These are phyloP conservation scores for Shargacucullia verbasci DNA, from an alignment of 2,888 invertebrate genomes.

Conservation along the genomic window DNA sequence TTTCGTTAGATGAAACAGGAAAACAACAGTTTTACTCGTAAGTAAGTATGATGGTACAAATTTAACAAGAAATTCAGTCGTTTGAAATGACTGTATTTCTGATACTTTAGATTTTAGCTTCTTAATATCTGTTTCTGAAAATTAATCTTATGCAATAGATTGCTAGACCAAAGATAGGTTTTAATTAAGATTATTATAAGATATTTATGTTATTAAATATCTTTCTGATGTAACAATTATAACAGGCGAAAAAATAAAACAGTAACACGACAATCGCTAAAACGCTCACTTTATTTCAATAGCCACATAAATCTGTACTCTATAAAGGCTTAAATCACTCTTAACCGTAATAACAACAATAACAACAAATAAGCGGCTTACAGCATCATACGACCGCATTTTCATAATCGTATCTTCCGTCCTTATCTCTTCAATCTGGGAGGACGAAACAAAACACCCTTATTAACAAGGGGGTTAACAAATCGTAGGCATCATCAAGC, in stretches of 20 bases:
- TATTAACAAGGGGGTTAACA: conserved; percentile 82
- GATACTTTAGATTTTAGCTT: too few relatives aligned
- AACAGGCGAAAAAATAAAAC: neutral
- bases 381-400: conserved; percentile 71
- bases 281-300: conserved; percentile 11
- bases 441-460: conserved; percentile 69
- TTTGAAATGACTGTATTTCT: too few relatives aligned
- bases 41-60: neutral
- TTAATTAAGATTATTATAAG: too few relatives aligned
- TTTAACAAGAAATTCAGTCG: neutral
- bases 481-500: conserved; percentile 83
- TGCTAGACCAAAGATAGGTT: too few relatives aligned
- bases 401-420: conserved; percentile 65
- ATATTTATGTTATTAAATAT: too few relatives aligned
- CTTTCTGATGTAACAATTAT: too few relatives aligned
- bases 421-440: conserved; percentile 48
- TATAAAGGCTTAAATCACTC: conserved; percentile 49
- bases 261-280: conserved; percentile 2
- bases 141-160: neutral
- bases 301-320: conserved; percentile 35
- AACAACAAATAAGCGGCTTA: conserved; percentile 76
- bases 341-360: conserved; percentile 59
- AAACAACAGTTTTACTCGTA: neutral
- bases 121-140: neutral
- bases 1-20: conserved; percentile 6